These are phyloP conservation scores for Drosophila azteca DNA, from an alignment of 1,140 invertebrate genomes.

Conservation along the genomic window DNA sequence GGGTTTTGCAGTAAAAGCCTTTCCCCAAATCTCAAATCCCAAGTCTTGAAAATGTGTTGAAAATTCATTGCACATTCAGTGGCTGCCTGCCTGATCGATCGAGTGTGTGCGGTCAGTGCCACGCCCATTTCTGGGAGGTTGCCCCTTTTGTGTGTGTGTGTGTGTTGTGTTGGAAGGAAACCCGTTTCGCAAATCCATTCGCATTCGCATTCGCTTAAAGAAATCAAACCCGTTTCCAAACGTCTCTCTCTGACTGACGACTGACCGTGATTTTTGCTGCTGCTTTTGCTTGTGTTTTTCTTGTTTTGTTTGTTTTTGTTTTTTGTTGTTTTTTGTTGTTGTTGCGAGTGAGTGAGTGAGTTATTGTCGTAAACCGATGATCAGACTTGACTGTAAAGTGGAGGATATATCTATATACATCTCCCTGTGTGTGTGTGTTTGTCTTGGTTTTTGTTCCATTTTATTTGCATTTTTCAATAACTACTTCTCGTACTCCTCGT, in stretches of 20 bases:
- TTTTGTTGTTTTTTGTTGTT: constrained; percentile 27
- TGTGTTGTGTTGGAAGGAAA: constrained; percentile 35
- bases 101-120: constrained; percentile 59
- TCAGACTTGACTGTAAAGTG: constrained; percentile 26
- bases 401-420: background rate
- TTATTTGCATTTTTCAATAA: constrained; percentile 55
- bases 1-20: too few species aligned
- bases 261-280: constrained; percentile 75
- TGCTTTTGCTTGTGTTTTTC: constrained; percentile 28
- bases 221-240: constrained; percentile 47
- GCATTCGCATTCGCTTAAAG: too few species aligned
- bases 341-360: constrained; percentile 47
- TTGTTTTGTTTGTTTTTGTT: constrained; percentile 26
- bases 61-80: constrained; percentile 23
- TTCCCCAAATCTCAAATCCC: too few species aligned
- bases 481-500: background rate
- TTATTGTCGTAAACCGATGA: constrained; percentile 59
- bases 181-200: constrained; percentile 67
- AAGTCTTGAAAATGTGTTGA: constrained; percentile 6
- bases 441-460: constrained; percentile 46
- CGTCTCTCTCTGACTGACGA: constrained; percentile 5
- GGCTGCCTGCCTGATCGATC: constrained; percentile 42
- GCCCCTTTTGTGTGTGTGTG: constrained; percentile 29
- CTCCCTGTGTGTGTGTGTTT: constrained; percentile 19
- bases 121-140: constrained; percentile 42